Percentiles rank a stretch among this genome's conserved stretches.
These are phyloP conservation scores for Hormiphora californensis DNA, from an alignment of 37 sponge, comb jelly and placozoan genomes.

Conservation along the genomic window DNA sequence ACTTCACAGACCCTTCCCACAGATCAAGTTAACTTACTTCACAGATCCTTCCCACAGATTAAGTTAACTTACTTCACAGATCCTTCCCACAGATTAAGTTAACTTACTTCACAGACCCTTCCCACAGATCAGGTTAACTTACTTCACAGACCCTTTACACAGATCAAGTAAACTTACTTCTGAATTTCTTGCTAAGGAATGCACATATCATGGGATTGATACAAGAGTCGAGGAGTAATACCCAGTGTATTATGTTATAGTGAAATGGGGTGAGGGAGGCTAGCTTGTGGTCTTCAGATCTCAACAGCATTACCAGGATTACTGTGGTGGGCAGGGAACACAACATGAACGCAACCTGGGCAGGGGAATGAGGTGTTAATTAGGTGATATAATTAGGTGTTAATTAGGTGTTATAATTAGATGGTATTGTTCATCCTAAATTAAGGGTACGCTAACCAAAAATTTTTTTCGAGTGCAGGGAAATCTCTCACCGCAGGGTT, in stretches of 20 bases:
- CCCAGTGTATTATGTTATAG: slow-evolving; percentile 46
- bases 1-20: background rate
- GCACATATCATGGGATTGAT: slow-evolving; percentile 38
- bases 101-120: background rate
- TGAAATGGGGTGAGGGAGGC: background rate
- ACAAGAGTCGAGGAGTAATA: slow-evolving; percentile 9
- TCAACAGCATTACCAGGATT: background rate
- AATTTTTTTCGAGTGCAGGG: too few species aligned
- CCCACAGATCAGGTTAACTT: too few species aligned
- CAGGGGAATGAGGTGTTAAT: too few species aligned
- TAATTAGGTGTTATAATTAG: too few species aligned
- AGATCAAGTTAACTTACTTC: background rate
- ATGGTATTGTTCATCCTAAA: too few species aligned
- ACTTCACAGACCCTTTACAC: background rate
- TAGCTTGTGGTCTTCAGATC: background rate
- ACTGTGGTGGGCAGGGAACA: slow-evolving; percentile 1
- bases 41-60: slow-evolving; percentile 12
- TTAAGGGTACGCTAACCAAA: too few species aligned
- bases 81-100: background rate
- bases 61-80: too few species aligned
- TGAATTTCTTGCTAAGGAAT: slow-evolving; percentile 51
- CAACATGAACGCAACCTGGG: slow-evolving; percentile 5
- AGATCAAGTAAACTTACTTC: background rate
- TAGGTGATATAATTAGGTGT: too few species aligned
- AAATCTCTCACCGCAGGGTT: too few species aligned